Conservation (phyloP, 2,888 invertebrate genomes). For the Nomada goodeniana region DNA sequence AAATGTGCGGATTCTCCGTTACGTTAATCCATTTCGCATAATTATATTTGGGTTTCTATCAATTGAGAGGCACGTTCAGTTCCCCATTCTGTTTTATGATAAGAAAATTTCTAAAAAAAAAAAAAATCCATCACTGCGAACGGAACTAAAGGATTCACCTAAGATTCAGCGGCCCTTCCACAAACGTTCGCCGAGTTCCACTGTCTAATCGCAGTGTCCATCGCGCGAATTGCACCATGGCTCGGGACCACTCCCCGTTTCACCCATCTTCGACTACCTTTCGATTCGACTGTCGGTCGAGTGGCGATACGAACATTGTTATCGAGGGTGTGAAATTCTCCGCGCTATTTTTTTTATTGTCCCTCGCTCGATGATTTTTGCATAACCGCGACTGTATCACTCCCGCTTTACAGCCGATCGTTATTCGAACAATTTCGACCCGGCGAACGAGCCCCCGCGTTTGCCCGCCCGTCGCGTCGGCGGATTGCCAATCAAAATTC, state of each 20-base stretch:
- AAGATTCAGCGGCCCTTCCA: too few species aligned
- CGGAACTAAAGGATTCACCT: too few species aligned
- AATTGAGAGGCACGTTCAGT: too few species aligned
- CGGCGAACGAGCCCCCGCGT: background rate
- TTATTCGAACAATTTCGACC: constrained; percentile 22
- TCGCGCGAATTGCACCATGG: background rate
- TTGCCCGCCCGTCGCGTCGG: background rate
- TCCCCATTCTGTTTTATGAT: too few species aligned
- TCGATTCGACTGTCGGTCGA: constrained; percentile 9
- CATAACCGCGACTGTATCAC: constrained; percentile 22
- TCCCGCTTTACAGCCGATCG: background rate
- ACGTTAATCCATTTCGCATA: too few species aligned
- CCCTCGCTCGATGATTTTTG: constrained; percentile 11
- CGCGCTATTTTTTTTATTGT: constrained; percentile 24
- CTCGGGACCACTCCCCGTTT: background rate
- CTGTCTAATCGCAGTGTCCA: constrained; percentile 38
- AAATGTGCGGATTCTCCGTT: too few species aligned
- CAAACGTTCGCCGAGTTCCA: constrained; percentile 48
- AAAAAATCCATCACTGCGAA: too few species aligned
- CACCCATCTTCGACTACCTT: background rate
- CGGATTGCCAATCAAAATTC: constrained; percentile 37
- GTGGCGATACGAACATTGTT: background rate
- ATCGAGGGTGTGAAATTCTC: background rate
- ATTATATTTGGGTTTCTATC: too few species aligned
- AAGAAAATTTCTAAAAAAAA: too few species aligned